Evolutionary conservation across 2,797 vertebrate species (phyloP), one percentile per base, ranked within the genome.

Genomic region (Cossypha dichroa): DNA sequence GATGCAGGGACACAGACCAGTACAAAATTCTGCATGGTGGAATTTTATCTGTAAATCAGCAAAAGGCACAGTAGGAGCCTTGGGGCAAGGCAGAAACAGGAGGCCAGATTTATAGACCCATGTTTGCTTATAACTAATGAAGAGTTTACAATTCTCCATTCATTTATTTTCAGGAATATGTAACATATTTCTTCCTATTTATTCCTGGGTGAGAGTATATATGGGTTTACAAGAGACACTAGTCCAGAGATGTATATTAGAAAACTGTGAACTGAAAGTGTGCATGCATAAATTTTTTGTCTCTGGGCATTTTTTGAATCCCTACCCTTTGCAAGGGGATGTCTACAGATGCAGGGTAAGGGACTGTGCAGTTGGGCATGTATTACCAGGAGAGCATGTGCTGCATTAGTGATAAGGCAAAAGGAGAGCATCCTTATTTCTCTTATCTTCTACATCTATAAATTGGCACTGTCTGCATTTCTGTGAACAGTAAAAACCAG

Each of bases 1-100:
- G 51, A 41, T 89, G 70, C 59, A 87, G 72, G 80, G 68, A 55
- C 48, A 66, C 33, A 86, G 26, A 51, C 21, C 46, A 63, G 5
- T 46, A 52, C 21, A 68, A 73, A 74, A 87, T 74, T 74, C 38
- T 64, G 11, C 45, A 21, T 5, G 4, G 21, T 55, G 31, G 40
- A 90, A 92, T 91, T 82, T 92, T 74, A 54, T 67, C 28, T 80
- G n/a, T 49, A 85, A 91, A 90, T 88, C 45, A 62, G 34, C 33
- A 69, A 80, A 87, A 81, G 33, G 15, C 58, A 43, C n/a, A 51
- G 55, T 33, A 63, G 48, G 64, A 74, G 13, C 72, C 28, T 2
- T 79, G 29, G 41, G 41, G 14, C 36, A 73, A 94, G 41, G 55
- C 36, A 78, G 52, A 76, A 86, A 19, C 26, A 76, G 55, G 40